A percentile compares a stretch with the other conserved stretches of the same genome.
Conservation (phyloP, 2,888 invertebrate species). For the Stenodema calcarata region DNA sequence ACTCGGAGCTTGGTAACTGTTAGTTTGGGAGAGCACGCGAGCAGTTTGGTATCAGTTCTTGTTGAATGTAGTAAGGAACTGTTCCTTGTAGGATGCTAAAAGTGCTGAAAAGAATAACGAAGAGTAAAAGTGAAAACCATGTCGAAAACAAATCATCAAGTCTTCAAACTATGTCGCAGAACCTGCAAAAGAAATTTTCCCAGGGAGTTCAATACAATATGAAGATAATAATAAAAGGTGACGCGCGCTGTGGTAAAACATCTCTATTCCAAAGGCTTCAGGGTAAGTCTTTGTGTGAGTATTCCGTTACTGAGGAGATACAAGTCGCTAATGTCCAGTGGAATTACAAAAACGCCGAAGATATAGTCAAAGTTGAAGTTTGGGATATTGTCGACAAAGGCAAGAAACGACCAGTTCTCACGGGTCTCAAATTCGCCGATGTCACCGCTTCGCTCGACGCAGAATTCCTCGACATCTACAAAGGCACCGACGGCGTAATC, state of each 20-base stretch:
- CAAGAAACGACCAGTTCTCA: neutral
- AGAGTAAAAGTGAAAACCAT: neutral
- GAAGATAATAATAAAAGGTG: neutral
- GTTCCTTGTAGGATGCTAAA: neutral
- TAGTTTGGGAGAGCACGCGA: too few species aligned
- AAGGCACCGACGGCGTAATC: neutral
- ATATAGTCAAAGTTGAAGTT: neutral
- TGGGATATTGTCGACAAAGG: conserved; percentile 3
- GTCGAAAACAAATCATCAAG: neutral
- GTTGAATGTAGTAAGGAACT: too few species aligned
- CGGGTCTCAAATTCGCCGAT: neutral
- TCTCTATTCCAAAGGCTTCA: neutral
- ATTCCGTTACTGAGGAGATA: neutral
- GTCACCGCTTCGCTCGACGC: neutral
- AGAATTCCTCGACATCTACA: neutral
- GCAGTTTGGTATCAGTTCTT: too few species aligned
- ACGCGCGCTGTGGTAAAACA: neutral
- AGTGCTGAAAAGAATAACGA: neutral
- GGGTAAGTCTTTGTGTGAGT: neutral
- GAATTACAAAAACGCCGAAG: neutral
- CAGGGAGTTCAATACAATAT: neutral
- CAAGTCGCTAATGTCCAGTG: neutral
- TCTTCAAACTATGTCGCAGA: neutral
- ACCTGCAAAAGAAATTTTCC: neutral
- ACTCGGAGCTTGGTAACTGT: too few species aligned